Base-by-base conservation (phyloP, 2,113 vertebrate genomes). In the Calypte anna region DNA sequence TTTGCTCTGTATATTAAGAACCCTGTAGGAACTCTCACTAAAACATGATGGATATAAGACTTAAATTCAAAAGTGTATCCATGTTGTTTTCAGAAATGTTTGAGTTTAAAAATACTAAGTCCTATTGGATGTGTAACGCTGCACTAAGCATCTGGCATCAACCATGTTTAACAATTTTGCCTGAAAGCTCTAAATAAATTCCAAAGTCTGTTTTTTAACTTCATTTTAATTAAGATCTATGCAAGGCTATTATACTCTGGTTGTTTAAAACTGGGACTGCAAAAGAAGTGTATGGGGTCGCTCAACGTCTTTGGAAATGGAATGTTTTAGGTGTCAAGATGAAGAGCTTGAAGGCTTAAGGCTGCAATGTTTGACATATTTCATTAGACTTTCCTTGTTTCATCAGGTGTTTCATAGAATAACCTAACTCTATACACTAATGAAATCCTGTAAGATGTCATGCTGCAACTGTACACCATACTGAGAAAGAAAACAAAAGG, bases 361-460 rank as follows among this genome's bases (percentile, higher is more conserved):
- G 38, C 23, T 46, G 24, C 66, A 33, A 36, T 25, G 14, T 83
- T 69, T 91, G 82, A 81, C 30, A 74, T 14, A 6, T 92, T 95
- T 90, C 82, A 72, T 30, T 94, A 69, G 51, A 73, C 7, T 90
- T 95, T 80, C 27, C 59, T 69, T 74, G 22, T 93, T 93, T 59
- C 57, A 43, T 93, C 63, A 69, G 51, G 33, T 62, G 59, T 93
- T 92, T 95, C 18, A 62, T 5, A 61, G 63, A 79, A 21, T 54
- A 69, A 51, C 43, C 53, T 76, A 66, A 51, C n/a, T 66, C 21
- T 28, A 1, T 33, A 25, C 10, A 38, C 10, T 66, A 87, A 66
- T 76, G 78, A 89, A 92, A 87, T 85, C 50, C 36, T 91, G 54
- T 63, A 70, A 30, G 31, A 55, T 48, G 85, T 67, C 92, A 83